A percentile compares a stretch with the other conserved stretches of the same genome.
These are phyloP conservation scores for Seriola aureovittata DNA, from an alignment of 2,113 vertebrate genomes.

Conservation along the genomic window DNA sequence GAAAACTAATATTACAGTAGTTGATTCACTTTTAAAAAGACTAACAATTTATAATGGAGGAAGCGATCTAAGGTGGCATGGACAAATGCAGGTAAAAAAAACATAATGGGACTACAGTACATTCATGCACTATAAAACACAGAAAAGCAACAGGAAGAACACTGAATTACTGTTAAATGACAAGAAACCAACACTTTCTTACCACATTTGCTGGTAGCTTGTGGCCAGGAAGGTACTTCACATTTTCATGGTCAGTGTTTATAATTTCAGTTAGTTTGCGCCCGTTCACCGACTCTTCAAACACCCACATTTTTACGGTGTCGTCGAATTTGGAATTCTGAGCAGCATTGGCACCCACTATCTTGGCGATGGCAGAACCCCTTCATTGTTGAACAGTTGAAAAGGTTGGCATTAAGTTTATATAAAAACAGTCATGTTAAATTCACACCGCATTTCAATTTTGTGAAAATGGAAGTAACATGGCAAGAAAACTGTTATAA, in stretches of 20 bases:
- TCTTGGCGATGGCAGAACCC: slow-evolving; percentile 97
- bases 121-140: neutral
- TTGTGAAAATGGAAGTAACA: neutral
- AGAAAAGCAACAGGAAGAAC: slow-evolving; percentile 5
- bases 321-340: slow-evolving; percentile 88
- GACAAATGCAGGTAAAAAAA: neutral
- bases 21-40: neutral
- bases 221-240: slow-evolving; percentile 96
- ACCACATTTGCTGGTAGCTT: slow-evolving; percentile 96
- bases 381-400: slow-evolving; percentile 74
- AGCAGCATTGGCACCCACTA: slow-evolving; percentile 90
- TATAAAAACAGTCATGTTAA: neutral
- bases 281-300: slow-evolving; percentile 91
- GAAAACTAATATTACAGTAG: neutral
- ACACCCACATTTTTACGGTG: slow-evolving; percentile 95
- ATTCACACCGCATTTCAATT: slow-evolving; percentile 2
- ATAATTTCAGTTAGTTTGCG: slow-evolving; percentile 95
- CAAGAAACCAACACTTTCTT: slow-evolving; percentile 61
- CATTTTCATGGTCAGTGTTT: slow-evolving; percentile 94
- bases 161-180: neutral
- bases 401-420: slow-evolving; percentile 5
- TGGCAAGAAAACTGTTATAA: too few relatives aligned
- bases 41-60: neutral
- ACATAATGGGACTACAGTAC: neutral
- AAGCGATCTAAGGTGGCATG: neutral